phyloP scores from a whole-genome alignment of 2,888 invertebrate species.

The Agrochola macilenta region DNA sequence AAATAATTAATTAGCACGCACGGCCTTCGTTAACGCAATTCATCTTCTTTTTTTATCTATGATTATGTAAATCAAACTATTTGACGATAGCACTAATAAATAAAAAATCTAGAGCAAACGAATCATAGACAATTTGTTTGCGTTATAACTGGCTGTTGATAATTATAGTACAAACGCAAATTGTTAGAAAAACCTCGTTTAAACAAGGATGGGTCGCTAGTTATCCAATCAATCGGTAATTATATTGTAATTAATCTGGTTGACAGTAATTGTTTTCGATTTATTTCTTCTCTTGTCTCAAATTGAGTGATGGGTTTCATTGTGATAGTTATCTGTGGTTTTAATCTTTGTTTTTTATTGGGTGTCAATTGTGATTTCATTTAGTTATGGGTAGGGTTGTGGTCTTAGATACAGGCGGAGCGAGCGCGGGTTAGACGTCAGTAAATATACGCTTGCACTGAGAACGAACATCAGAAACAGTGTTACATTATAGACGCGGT shows the following conservation, averaged over 20 bases:
- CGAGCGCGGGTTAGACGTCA: background rate
- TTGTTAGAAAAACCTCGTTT: conserved; percentile 12
- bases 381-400: background rate
- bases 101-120: conserved; percentile 39
- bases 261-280: conserved; percentile 56
- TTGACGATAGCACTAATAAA: conserved; percentile 39
- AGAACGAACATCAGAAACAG: background rate
- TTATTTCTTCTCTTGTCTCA: conserved; percentile 40
- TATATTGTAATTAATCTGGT: conserved; percentile 48
- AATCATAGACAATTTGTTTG: conserved; percentile 39
- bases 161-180: conserved; percentile 25
- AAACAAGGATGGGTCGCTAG: conserved; percentile 14
- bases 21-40: conserved; percentile 31
- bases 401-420: background rate
- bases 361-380: conserved; percentile 23
- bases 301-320: conserved; percentile 38
- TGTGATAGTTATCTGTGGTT: conserved; percentile 33
- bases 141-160: conserved; percentile 1
- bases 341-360: conserved; percentile 37
- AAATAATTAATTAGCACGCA: conserved; percentile 48
- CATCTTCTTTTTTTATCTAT: conserved; percentile 37
- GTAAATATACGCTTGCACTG: background rate
- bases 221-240: conserved; percentile 50
- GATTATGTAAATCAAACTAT: conserved; percentile 34
- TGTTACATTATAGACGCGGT: too few species aligned